phyloP scores from a whole-genome alignment of 2,888 invertebrate genomes.

The Chymomyza fuscimana region DNA sequence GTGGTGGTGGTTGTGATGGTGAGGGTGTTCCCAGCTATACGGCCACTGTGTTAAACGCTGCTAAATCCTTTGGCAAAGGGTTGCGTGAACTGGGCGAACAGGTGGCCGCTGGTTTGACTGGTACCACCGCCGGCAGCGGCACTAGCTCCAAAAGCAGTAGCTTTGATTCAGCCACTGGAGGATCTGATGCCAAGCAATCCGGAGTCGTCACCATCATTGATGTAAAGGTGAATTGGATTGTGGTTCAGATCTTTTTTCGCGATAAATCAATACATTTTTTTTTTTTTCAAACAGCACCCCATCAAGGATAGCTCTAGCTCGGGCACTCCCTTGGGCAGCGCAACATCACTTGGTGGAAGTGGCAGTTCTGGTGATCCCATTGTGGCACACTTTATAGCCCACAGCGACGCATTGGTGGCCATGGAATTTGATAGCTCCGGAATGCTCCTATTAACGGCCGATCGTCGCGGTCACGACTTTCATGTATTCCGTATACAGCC shows the following conservation, averaged over 20 bases:
- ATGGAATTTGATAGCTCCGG: conserved; percentile 95
- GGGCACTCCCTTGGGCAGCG: conserved; percentile 69
- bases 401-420: conserved; percentile 92
- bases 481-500: conserved; percentile 96
- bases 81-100: conserved; percentile 94
- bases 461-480: conserved; percentile 96
- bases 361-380: conserved; percentile 84
- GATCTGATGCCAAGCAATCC: conserved; percentile 85
- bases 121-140: conserved; percentile 80
- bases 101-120: conserved; percentile 93
- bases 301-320: conserved; percentile 79
- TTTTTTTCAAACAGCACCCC: conserved; percentile 65
- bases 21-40: conserved; percentile 94
- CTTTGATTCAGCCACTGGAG: conserved; percentile 80
- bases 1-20: conserved; percentile 91
- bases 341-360: conserved; percentile 29
- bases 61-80: conserved; percentile 95
- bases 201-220: conserved; percentile 95
- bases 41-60: conserved; percentile 95
- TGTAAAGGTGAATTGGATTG: conserved; percentile 82
- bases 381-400: conserved; percentile 93
- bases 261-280: background rate
- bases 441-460: conserved; percentile 92
- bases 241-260: no score
- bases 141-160: conserved; percentile 80